Percentiles rank a stretch among this genome's conserved stretches.
Evolutionary conservation across 2,888 invertebrate genomes (phyloP).

Genomic region (Artemia sinica): DNA sequence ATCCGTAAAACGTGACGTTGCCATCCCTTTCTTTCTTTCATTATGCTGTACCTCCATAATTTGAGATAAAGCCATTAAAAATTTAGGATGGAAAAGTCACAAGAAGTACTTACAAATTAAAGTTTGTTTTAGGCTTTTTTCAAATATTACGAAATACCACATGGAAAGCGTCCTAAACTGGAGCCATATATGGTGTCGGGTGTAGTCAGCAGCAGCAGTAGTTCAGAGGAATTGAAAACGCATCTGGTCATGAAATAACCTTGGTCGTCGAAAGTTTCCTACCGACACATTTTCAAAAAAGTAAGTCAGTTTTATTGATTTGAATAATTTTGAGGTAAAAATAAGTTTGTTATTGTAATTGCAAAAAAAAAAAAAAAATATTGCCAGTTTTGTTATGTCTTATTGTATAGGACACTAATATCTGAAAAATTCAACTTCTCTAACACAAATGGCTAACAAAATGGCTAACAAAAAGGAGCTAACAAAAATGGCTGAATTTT

Average conservation of each 20-base stretch:
- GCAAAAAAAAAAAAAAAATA: too few species aligned
- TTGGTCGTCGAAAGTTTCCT: conserved; percentile 21
- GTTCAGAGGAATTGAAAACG: conserved; percentile 24
- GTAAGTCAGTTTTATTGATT: conserved; percentile 23
- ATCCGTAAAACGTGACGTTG: too few species aligned
- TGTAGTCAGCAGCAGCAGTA: conserved; percentile 26
- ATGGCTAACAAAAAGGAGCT: too few species aligned
- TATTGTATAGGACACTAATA: too few species aligned
- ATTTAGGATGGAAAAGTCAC: background rate
- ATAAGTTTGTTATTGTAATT: too few species aligned
- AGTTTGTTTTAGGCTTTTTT: conserved; percentile 40
- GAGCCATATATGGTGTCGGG: conserved; percentile 26
- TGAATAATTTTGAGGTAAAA: too few species aligned
- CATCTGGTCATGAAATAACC: conserved; percentile 20
- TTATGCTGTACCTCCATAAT: too few species aligned
- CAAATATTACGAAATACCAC: conserved; percentile 39
- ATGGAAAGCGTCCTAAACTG: background rate
- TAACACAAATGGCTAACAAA: too few species aligned
- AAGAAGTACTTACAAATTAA: background rate
- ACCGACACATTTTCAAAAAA: conserved; percentile 27
- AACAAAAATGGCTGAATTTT: too few species aligned
- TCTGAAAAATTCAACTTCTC: too few species aligned
- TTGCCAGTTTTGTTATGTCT: too few species aligned
- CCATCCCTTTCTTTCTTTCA: too few species aligned
- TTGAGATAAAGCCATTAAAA: background rate